Conservation (phyloP, 2,888 invertebrate species). For the Plebejus argus region DNA sequence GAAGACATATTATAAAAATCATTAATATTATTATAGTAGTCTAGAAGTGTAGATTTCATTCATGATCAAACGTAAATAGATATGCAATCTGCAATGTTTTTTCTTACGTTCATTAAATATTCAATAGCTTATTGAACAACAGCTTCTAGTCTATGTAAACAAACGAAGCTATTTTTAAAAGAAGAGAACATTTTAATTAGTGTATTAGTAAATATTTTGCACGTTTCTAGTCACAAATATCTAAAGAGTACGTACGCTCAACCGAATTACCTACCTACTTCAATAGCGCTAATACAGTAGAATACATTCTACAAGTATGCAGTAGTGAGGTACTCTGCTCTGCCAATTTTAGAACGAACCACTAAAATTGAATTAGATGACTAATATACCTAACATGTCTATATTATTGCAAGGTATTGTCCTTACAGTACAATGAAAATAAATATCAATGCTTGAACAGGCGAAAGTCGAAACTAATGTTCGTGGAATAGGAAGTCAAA, state of each 20-base stretch:
- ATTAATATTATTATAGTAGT: too few relatives aligned
- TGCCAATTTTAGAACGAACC: constrained; percentile 9
- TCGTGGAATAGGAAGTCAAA: background rate
- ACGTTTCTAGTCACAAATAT: constrained; percentile 2
- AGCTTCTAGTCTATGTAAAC: background rate
- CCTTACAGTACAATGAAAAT: background rate
- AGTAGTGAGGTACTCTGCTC: background rate
- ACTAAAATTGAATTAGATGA: constrained; percentile 9
- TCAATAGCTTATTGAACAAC: too few relatives aligned
- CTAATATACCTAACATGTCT: background rate
- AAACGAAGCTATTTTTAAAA: background rate
- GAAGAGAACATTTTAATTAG: background rate
- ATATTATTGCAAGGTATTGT: background rate
- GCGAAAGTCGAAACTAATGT: background rate
- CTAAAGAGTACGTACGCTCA: background rate
- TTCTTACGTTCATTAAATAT: too few relatives aligned
- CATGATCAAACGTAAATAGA: too few relatives aligned
- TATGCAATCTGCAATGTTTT: too few relatives aligned
- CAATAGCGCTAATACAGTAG: constrained; percentile 10
- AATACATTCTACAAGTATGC: constrained; percentile 12
- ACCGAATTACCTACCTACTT: constrained; percentile 19
- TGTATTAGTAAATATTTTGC: background rate
- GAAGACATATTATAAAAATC: too few relatives aligned
- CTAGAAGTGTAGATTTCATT: too few relatives aligned
- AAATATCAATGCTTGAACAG: background rate